Evolutionary conservation across 2,113 vertebrate species (phyloP).

Genomic region (Brachypteracias leptosomus): DNA sequence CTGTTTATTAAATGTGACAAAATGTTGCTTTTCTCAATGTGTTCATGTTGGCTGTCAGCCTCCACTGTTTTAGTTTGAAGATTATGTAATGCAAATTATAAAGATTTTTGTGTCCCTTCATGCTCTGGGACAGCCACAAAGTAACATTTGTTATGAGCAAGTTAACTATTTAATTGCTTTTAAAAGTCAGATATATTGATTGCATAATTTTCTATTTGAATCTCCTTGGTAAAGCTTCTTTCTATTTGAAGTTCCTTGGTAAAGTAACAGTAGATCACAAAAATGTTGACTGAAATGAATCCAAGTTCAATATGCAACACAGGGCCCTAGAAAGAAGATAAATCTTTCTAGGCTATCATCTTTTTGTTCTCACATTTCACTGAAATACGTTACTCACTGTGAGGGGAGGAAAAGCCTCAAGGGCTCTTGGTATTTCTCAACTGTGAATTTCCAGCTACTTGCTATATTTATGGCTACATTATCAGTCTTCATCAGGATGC

Average conservation of each 20-base stretch:
- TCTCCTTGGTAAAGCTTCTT: slow-evolving; percentile 24
- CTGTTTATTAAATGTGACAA: not conserved
- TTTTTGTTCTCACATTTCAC: slow-evolving; percentile 61
- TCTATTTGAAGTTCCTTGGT: slow-evolving; percentile 26
- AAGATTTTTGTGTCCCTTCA: not conserved
- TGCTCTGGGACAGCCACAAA: not conserved
- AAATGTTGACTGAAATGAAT: slow-evolving; percentile 39
- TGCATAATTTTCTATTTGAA: slow-evolving; percentile 47
- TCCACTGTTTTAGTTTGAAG: not conserved
- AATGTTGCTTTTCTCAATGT: not conserved
- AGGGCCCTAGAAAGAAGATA: not conserved
- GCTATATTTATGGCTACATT: slow-evolving; percentile 57
- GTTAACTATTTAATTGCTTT: not conserved
- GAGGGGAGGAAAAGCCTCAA: slow-evolving; percentile 46
- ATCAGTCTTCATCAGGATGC: slow-evolving; percentile 62
- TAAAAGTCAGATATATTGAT: not conserved
- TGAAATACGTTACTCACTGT: not conserved
- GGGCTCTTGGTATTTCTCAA: slow-evolving; percentile 45
- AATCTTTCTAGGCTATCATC: slow-evolving; percentile 43
- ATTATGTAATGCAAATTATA: not conserved
- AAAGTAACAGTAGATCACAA: slow-evolving; percentile 29
- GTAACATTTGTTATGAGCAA: not conserved
- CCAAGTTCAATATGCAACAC: not conserved
- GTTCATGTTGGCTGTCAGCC: not conserved
- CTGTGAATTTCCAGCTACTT: slow-evolving; percentile 51